These are phyloP conservation scores for Prorops nasuta DNA, from an alignment of 1,140 invertebrate genomes.

Conservation along the genomic window DNA sequence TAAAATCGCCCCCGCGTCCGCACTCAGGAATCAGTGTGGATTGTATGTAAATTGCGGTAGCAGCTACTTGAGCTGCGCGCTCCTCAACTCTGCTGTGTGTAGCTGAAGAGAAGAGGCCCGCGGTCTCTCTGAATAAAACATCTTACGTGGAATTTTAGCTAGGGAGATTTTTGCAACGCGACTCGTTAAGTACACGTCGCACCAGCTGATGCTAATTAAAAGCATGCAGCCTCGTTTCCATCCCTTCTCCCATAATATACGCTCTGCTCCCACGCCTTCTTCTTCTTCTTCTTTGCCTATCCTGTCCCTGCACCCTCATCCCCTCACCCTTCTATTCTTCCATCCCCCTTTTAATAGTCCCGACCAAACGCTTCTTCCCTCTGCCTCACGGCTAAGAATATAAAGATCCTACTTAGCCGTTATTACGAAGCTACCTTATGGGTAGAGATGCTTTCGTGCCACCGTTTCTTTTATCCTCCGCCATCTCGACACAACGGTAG, in stretches of 20 bases:
- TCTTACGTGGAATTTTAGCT: constrained; percentile 49
- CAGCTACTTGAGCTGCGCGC: constrained; percentile 44
- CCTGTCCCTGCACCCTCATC: not conserved
- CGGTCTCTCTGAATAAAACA: constrained; percentile 56
- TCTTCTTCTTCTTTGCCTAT: not conserved
- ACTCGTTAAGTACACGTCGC: constrained; percentile 55
- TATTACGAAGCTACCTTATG: constrained; percentile 52
- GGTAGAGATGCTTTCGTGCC: constrained; percentile 46
- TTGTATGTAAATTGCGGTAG: constrained; percentile 56
- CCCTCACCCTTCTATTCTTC: constrained; percentile 3
- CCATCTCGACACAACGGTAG: not conserved
- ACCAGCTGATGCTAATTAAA: constrained; percentile 57
- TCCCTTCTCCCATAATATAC: not conserved
- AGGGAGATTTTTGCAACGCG: constrained; percentile 25
- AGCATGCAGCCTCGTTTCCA: constrained; percentile 31
- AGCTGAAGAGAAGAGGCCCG: constrained; percentile 39
- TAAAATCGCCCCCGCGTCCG: constrained; percentile 6
- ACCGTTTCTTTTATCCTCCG: constrained; percentile 34
- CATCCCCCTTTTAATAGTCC: too few species aligned
- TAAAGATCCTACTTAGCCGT: constrained; percentile 57
- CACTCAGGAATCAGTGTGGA: constrained; percentile 40
- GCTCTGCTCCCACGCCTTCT: not conserved
- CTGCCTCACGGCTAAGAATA: constrained; percentile 52
- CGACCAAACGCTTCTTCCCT: constrained; percentile 13
- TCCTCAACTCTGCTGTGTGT: constrained; percentile 25